These are phyloP conservation scores for Haplochromis vanheusdeni DNA, from an alignment of 2,113 vertebrate genomes.

Conservation along the genomic window DNA sequence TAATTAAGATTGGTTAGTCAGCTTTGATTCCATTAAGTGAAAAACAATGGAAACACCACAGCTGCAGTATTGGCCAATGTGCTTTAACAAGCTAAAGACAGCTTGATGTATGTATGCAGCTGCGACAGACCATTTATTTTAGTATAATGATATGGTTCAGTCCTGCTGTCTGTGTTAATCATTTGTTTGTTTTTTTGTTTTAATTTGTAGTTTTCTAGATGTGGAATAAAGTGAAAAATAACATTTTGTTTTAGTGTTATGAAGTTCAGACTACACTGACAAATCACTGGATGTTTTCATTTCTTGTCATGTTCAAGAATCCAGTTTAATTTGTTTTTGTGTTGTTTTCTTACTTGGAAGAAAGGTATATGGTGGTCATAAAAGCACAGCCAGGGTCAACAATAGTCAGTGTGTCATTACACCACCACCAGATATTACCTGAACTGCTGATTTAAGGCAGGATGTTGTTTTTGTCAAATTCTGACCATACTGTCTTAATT, in stretches of 20 bases:
- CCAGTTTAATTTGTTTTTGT: background rate
- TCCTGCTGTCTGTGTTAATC: background rate
- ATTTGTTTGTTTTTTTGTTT: background rate
- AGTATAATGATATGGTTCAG: background rate
- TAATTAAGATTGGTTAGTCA: background rate
- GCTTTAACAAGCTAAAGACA: background rate
- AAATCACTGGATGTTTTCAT: background rate
- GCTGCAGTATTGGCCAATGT: background rate
- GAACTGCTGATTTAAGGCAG: background rate
- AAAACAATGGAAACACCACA: background rate
- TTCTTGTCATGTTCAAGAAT: background rate
- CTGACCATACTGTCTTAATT: background rate
- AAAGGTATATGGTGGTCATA: background rate
- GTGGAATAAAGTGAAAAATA: background rate
- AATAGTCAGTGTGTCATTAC: background rate
- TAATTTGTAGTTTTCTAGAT: background rate
- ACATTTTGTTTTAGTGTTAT: background rate
- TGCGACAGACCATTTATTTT: background rate
- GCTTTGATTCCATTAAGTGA: background rate
- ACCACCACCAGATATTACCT: fast-evolving
- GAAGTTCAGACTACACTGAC: background rate
- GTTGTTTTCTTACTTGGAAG: fast-evolving
- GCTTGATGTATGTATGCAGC: conserved; percentile 32
- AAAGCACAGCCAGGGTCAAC: background rate
- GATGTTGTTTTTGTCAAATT: background rate